These are phyloP conservation scores for Varecia variegata DNA, from an alignment of 2,797 vertebrate species.

Conservation along the genomic window DNA sequence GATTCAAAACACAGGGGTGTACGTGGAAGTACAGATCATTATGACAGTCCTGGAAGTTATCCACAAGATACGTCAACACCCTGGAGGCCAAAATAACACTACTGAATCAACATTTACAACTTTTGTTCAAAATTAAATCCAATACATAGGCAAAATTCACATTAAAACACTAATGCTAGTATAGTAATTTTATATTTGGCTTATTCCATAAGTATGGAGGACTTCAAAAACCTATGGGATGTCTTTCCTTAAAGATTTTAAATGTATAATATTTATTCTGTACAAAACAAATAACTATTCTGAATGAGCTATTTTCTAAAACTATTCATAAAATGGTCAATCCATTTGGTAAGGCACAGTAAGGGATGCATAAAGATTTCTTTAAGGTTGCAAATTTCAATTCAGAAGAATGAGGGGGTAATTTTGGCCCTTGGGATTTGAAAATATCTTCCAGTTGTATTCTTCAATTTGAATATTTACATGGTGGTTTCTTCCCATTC, in stretches of 20 bases:
- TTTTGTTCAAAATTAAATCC: slow-evolving; percentile 78
- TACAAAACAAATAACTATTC: slow-evolving; percentile 73
- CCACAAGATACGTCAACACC: slow-evolving; percentile 77
- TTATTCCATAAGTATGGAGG: slow-evolving; percentile 68
- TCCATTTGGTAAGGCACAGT: slow-evolving; percentile 80
- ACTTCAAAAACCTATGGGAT: slow-evolving; percentile 42
- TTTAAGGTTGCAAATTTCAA: slow-evolving; percentile 46
- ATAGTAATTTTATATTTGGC: slow-evolving; percentile 84
- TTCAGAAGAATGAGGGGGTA: slow-evolving; percentile 76
- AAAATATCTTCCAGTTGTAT: slow-evolving; percentile 77
- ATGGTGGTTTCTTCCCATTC: slow-evolving; percentile 99
- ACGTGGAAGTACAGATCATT: slow-evolving; percentile 77
- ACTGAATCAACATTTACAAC: slow-evolving; percentile 70
- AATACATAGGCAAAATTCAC: slow-evolving; percentile 75
- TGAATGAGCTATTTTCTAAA: slow-evolving; percentile 54
- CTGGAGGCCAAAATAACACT: slow-evolving; percentile 73
- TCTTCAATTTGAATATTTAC: slow-evolving; percentile 84
- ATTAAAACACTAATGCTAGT: slow-evolving; percentile 62
- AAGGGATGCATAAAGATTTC: slow-evolving; percentile 58
- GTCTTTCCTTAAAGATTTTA: slow-evolving; percentile 57
- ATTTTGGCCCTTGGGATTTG: slow-evolving; percentile 85
- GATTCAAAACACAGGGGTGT: slow-evolving; percentile 82
- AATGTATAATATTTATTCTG: slow-evolving; percentile 62
- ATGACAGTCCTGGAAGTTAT: slow-evolving; percentile 75
- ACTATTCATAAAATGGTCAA: slow-evolving; percentile 61